Conservation (phyloP, 2,113 vertebrate genomes). For the Thomomys bottae region DNA sequence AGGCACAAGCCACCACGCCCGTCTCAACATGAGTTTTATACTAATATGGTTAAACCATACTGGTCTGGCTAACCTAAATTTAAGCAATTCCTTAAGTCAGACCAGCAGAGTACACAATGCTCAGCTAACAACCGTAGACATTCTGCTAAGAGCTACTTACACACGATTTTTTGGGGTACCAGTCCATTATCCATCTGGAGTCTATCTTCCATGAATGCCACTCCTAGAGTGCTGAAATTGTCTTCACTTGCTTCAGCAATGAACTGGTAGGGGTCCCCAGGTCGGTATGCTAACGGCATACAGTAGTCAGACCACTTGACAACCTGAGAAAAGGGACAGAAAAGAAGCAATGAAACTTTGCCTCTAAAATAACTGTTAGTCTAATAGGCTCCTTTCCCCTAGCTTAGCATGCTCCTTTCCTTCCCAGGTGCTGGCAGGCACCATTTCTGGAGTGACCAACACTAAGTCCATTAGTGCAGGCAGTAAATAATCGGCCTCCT, state of each 20-base stretch:
- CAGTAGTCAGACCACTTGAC: constrained; percentile 95
- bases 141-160: constrained; percentile 85
- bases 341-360: background rate
- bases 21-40: background rate
- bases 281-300: constrained; percentile 89
- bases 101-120: fast-evolving
- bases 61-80: background rate
- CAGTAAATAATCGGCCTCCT: too few relatives aligned
- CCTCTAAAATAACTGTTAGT: background rate
- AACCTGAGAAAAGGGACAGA: constrained; percentile 81
- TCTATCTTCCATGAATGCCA: constrained; percentile 95
- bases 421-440: too few relatives aligned
- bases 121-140: fast-evolving
- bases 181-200: constrained; percentile 94
- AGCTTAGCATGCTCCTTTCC: too few relatives aligned
- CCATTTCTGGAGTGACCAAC: too few relatives aligned
- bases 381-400: too few relatives aligned
- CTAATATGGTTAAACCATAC: background rate
- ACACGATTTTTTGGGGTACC: constrained; percentile 92
- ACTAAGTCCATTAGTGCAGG: too few relatives aligned
- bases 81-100: background rate
- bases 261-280: constrained; percentile 89
- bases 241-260: constrained; percentile 93
- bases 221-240: constrained; percentile 93
- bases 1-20: too few relatives aligned